These are phyloP conservation scores for Drosophila meridionalis DNA, from an alignment of 2,888 invertebrate genomes.

Conservation along the genomic window DNA sequence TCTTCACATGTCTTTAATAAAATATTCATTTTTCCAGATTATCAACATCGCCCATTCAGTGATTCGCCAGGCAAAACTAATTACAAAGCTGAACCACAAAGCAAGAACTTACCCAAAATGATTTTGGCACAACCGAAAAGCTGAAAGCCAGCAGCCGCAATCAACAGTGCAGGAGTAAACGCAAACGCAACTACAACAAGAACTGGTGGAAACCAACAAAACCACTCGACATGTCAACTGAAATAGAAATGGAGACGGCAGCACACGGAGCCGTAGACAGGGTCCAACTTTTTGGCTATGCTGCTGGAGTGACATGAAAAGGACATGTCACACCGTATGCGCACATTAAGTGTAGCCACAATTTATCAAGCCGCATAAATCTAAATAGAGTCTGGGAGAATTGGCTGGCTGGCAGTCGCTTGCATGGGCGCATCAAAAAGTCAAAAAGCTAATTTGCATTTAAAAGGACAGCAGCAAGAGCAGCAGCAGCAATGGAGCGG, in stretches of 20 bases:
- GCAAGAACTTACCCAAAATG: conserved; percentile 55
- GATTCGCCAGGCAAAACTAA: conserved; percentile 63
- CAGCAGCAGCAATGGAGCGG: conserved; percentile 40
- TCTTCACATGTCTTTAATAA: background rate
- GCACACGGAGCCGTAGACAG: conserved; percentile 12
- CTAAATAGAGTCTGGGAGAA: conserved; percentile 76
- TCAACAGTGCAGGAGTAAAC: conserved; percentile 23
- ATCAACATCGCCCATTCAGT: conserved; percentile 11
- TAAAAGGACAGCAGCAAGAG: conserved; percentile 65
- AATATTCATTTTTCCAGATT: background rate
- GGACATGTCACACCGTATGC: conserved; percentile 79
- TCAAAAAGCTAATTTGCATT: conserved; percentile 82
- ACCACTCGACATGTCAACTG: conserved; percentile 79
- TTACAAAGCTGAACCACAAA: conserved; percentile 72
- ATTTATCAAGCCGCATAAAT: conserved; percentile 80
- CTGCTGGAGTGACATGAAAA: conserved; percentile 72
- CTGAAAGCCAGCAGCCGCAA: conserved; percentile 21
- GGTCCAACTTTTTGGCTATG: conserved; percentile 66
- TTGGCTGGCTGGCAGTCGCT: conserved; percentile 41
- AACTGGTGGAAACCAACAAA: conserved; percentile 67
- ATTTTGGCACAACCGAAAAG: conserved; percentile 47
- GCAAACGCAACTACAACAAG: conserved; percentile 53
- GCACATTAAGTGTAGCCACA: conserved; percentile 79
- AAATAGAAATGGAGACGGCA: conserved; percentile 40
- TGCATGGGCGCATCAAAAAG: conserved; percentile 72